Evolutionary conservation across 2,888 invertebrate species (phyloP), one percentile per base, ranked within the genome.

Genomic region (Pomacea canaliculata): DNA sequence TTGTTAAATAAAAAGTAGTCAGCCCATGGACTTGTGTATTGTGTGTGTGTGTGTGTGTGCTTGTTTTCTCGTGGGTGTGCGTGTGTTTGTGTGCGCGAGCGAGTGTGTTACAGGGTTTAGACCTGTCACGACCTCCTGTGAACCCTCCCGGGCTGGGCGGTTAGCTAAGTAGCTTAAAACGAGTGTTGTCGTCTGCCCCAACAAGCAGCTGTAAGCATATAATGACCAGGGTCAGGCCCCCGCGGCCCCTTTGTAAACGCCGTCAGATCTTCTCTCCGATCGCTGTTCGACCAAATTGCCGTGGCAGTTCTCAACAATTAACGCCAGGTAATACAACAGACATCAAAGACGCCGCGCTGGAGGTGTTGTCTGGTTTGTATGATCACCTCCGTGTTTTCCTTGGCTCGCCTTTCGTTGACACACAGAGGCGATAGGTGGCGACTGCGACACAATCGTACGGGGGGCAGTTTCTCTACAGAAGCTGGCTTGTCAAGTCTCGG

Each of bases 311-410:
- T 59, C 67, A 67, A 37, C 73, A 73, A 73, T 73, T 73, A 73
- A 67, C n/a, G 66, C 56, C 73, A 73, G 73, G 67, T 73, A 73
- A 73, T 67, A 73, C 73, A 73, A 67, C 51, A 56, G 67, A 73
- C 66, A 73, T 73, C 73, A 73, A 73, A 73, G 73, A 56, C n/a
- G 37, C 16, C 7, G 23, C 51, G 49, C 72, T n/a, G n/a, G n/a
- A 23, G 65, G n/a, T 73, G 73, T 56, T 67, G 73, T 56, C 73
- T 66, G 51, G 27, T 66, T 10, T 66, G 72, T 66, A 49, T 66
- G 72, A 62, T 66, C 19, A 48, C 63, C 49, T 7, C 65, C 63
- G 49, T 72, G 72, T 73, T 73, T 73, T 65, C 59, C 59, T 73
- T 67, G 46, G 66, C 73, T 73, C 73, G 27, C 59, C 67, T 67